These are phyloP conservation scores for Mastigias papua DNA, from an alignment of 30 jellyfish, hydroid and myxozoan genomes.

Conservation along the genomic window DNA sequence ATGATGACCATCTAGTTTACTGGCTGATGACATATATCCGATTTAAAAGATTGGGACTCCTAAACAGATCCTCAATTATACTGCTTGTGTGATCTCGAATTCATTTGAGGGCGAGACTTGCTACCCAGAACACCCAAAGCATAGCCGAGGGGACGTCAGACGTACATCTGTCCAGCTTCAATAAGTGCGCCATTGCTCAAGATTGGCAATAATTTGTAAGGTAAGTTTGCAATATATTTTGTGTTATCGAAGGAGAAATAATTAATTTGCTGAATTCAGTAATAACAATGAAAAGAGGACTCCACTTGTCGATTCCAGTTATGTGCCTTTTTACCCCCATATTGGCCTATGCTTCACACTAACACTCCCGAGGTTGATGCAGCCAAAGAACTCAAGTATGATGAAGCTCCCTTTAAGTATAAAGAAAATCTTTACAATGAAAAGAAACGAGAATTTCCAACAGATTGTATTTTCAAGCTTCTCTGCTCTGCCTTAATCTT, in stretches of 20 bases:
- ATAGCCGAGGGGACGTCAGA: neutral
- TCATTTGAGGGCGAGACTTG: neutral
- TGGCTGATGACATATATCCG: slow-evolving; percentile 57
- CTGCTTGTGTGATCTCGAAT: slow-evolving; percentile 46
- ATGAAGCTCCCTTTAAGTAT: too few species aligned
- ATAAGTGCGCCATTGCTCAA: neutral
- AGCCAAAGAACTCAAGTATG: too few species aligned
- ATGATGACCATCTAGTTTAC: slow-evolving; percentile 10
- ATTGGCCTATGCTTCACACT: too few species aligned
- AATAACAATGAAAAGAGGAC: too few species aligned
- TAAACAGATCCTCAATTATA: slow-evolving; percentile 1
- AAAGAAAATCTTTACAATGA: too few species aligned
- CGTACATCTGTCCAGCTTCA: neutral
- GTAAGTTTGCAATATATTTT: neutral
- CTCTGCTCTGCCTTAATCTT: too few species aligned
- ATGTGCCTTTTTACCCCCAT: too few species aligned
- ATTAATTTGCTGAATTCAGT: too few species aligned
- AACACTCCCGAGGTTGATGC: too few species aligned
- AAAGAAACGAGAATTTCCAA: too few species aligned
- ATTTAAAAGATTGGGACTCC: slow-evolving; percentile 14
- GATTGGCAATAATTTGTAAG: neutral
- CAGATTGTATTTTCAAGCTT: too few species aligned
- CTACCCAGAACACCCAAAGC: neutral
- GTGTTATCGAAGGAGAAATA: neutral
- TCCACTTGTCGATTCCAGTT: too few species aligned